Evolutionary conservation across 2,888 invertebrate genomes (phyloP), one percentile per base, ranked within the genome.

Genomic region (Gnatocerus cornutus): DNA sequence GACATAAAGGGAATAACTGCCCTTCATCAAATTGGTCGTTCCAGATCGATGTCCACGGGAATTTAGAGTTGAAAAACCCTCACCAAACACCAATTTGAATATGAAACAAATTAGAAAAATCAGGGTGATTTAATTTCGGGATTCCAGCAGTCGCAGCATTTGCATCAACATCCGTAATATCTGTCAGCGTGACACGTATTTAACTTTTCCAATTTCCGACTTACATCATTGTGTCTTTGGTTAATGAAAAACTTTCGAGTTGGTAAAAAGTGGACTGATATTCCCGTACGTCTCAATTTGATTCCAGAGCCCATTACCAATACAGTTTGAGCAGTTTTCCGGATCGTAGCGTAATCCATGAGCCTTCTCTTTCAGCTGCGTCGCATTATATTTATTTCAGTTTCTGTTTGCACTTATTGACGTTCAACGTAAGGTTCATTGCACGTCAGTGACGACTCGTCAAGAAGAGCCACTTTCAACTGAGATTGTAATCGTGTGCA

Each of bases 341-440:
- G 68, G 68, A 16, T 46, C 62, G 68, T 62, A 48, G 62, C 45
- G 62, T 68, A 68, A 68, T 68, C 68, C 62, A 68, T 68, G 61
- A 68, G 68, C 62, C 68, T 33, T 62, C 61, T 21, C 61, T 55
- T 68, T 62, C 68, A 68, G 43, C 68, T 68, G 53, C 56, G 61
- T 68, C 68, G 46, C 46, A 45, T 68, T 45, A 61, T 48, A 68
- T 68, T 62, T 61, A 55, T 50, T 68, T 53, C 46, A 13, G 14
- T 10, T 30, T 14, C 62, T 45, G 53, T 53, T 64, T 45, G 30
- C 52, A 66, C 37, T 50, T 46, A 16, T 55, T n/a, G 37, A 33
- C 39, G 21, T 10, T 9, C 13, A 27, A 48, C 48, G 27, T 8
- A 5, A 33, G 30, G 52, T 39, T 55, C 39, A 30, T 53, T 55